A percentile compares a stretch with the other conserved stretches of the same genome.
Conservation (phyloP, 2,113 vertebrate genomes). For the Anhinga rufa region DNA sequence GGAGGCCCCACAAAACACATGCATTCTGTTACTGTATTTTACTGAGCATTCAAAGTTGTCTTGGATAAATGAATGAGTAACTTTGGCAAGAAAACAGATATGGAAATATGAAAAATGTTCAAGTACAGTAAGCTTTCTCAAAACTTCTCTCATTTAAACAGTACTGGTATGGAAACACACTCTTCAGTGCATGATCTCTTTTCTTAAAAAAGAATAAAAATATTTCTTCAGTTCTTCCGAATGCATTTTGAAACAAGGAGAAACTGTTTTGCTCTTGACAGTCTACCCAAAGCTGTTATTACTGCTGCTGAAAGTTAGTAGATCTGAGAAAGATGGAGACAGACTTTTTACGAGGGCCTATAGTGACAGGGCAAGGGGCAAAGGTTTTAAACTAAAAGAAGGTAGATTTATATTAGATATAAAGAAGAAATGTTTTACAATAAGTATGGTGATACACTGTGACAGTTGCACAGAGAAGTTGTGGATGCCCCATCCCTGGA, state of each 20-base stretch:
- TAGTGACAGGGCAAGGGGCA: not conserved
- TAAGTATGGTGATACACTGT: not conserved
- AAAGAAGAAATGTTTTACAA: accelerated
- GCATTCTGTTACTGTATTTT: not conserved
- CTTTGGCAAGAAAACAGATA: not conserved
- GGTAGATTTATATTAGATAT: not conserved
- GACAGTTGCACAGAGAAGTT: not conserved
- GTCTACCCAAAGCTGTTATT: not conserved
- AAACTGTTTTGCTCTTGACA: not conserved
- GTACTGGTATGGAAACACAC: not conserved
- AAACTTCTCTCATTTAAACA: not conserved
- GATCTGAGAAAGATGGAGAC: accelerated
- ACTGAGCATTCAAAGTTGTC: not conserved
- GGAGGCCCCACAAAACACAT: not conserved
- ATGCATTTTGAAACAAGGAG: not conserved
- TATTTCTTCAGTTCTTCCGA: not conserved
- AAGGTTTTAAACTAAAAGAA: not conserved
- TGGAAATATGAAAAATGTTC: not conserved
- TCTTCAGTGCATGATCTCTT: not conserved
- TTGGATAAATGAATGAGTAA: not conserved
- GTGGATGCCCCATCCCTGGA: not conserved
- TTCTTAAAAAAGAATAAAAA: not conserved
- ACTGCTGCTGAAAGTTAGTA: too few species aligned
- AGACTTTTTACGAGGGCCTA: not conserved
- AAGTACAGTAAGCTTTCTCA: not conserved